A percentile compares a stretch with the other conserved stretches of the same genome.
These are phyloP conservation scores for Brachylomia viminalis DNA, from an alignment of 2,888 invertebrate genomes.

Conservation along the genomic window DNA sequence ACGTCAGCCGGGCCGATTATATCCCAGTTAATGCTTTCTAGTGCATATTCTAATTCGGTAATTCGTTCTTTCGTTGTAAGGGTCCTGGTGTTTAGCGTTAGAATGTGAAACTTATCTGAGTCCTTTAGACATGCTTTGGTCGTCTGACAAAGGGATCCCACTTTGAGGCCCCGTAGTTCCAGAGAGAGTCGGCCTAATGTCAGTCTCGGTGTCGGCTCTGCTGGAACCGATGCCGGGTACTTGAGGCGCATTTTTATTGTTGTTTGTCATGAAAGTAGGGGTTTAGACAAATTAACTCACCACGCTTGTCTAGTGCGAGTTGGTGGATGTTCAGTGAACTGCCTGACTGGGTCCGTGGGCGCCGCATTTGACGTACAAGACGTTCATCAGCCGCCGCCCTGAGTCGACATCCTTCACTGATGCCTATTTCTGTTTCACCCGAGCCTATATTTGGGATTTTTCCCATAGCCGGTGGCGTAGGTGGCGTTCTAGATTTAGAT, in stretches of 20 bases:
- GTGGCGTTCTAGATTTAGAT: too few relatives aligned
- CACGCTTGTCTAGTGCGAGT: neutral
- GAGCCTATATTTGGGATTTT: neutral
- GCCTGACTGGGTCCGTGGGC: too few relatives aligned
- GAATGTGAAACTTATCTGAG: too few relatives aligned
- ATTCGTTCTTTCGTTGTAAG: too few relatives aligned
- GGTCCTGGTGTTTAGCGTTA: too few relatives aligned
- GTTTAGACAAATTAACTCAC: neutral
- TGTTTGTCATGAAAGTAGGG: neutral
- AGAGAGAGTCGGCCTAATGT: neutral
- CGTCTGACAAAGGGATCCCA: too few relatives aligned
- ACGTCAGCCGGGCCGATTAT: too few relatives aligned
- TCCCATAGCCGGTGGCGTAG: neutral
- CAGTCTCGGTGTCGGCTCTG: neutral
- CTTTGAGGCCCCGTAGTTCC: neutral
- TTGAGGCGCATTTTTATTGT: neutral
- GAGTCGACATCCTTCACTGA: too few relatives aligned
- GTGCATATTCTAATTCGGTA: too few relatives aligned
- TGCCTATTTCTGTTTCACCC: neutral
- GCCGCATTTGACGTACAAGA: too few relatives aligned
- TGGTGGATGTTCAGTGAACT: neutral
- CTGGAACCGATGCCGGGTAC: neutral
- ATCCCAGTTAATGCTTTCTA: too few relatives aligned
- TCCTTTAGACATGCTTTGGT: neutral
- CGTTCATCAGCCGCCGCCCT: too few relatives aligned